A percentile compares a stretch with the other conserved stretches of the same genome.
Conservation (phyloP, 2,797 vertebrate species). For the Gorsachius magnificus region DNA sequence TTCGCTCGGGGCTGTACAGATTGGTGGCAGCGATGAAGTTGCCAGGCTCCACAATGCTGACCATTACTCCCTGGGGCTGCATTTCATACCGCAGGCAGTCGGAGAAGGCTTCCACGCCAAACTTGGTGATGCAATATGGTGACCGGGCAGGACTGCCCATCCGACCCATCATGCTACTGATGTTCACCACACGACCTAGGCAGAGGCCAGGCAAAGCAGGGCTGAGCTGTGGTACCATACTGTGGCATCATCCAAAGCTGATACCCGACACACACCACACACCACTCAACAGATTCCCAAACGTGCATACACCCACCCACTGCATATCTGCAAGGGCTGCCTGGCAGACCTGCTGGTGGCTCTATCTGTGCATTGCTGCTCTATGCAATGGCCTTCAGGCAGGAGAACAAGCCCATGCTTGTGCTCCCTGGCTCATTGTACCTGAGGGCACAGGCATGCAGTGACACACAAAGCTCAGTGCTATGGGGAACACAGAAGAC, state of each 20-base stretch:
- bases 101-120: conserved; percentile 81
- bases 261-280: too few species aligned
- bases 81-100: conserved; percentile 83
- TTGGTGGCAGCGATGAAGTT: conserved; percentile 82
- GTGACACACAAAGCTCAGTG: background rate
- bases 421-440: background rate
- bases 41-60: conserved; percentile 81
- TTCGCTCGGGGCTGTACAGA: conserved; percentile 77
- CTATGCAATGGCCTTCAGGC: background rate
- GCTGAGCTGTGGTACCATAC: background rate
- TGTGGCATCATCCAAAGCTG: background rate
- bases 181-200: conserved; percentile 79
- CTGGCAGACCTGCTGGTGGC: background rate
- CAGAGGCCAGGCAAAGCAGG: background rate
- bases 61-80: conserved; percentile 77
- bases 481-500: background rate
- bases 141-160: conserved; percentile 79
- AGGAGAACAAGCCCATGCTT: background rate
- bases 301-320: rapidly evolving
- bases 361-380: background rate
- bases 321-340: rapidly evolving
- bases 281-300: background rate
- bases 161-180: conserved; percentile 82
- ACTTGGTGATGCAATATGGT: conserved; percentile 82
- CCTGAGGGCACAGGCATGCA: background rate